Conservation (phyloP, 2,797 vertebrate species). For the Coracias cyanogaster region DNA sequence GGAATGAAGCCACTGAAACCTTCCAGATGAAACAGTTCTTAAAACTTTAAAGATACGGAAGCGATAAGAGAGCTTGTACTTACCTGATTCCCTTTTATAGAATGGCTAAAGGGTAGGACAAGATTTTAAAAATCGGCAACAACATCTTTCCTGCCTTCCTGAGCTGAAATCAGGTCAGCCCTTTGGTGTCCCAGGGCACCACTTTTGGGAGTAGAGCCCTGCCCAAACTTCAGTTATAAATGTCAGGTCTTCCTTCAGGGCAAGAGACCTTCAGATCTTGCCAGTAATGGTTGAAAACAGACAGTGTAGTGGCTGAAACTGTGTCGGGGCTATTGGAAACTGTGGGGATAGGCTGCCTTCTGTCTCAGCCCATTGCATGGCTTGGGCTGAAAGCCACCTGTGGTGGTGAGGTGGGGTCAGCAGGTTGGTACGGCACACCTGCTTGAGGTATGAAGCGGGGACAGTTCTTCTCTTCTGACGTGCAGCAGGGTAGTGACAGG, state of each 20-base stretch:
- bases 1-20: not conserved
- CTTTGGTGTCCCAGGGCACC: not conserved
- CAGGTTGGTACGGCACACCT: not conserved
- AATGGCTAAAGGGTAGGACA: not conserved
- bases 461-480: not conserved
- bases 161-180: not conserved
- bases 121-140: not conserved
- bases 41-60: not conserved
- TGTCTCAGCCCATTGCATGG: not conserved
- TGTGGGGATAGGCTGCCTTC: not conserved
- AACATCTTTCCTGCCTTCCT: not conserved
- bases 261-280: not conserved
- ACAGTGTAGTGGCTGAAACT: not conserved
- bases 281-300: not conserved
- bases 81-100: too few relatives aligned
- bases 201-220: not conserved
- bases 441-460: not conserved
- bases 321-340: not conserved
- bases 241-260: not conserved
- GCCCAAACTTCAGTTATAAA: not conserved
- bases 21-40: fast-evolving
- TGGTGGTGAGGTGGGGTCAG: not conserved
- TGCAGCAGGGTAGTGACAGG: fast-evolving
- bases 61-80: not conserved
- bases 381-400: not conserved